Evolutionary conservation across 2,888 invertebrate genomes (phyloP), one percentile per base, ranked within the genome.

Genomic region (Lasioglossum pauxillum): DNA sequence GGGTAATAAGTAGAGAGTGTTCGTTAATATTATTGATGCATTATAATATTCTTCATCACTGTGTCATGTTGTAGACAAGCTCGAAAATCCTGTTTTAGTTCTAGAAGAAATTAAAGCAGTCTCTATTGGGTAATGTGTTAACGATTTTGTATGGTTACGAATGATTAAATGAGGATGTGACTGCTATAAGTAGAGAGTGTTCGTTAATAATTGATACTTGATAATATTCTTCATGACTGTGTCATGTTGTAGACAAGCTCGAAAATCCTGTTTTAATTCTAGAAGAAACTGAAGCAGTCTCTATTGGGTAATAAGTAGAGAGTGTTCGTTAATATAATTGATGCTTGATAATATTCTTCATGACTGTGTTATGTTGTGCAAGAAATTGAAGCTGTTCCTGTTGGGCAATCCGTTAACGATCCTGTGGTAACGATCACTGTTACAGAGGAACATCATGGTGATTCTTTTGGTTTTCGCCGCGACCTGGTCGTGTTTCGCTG

Each of bases 401-500:
- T 27, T 64, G 16, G 35, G 1, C 2, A 67, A 19, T 1, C 1
- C 5, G 23, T 35, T 69, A n/a, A 38, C 38, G 5, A 38, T 69
- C n/a, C 67, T 23, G 35, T 23, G 38, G 35, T 41, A n/a, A 38
- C 12, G 12, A n/a, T 41, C 19, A 14, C 12, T 69, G 69, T 84
- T 88, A 0, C 85, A 94, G 94, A 85, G 88, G 74, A 83, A 79
- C 49, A 78, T 78, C 49, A 83, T 84, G 64, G 86, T 93, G n/a
- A 41, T 79, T 23, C 46, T 90, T 53, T 53, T 77, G 69, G 10
- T 90, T 7, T 57, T 89, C 69, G 53, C 82, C 38, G 72, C 74
- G 0, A 82, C 57, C 12, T 75, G 78, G 19, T 74, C 69, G 3
- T 75, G 83, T 35, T 31, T 67, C 16, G 71, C 57, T 3, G 41